phyloP scores from a whole-genome alignment of 2,113 vertebrate genomes.

The Equus przewalskii region DNA sequence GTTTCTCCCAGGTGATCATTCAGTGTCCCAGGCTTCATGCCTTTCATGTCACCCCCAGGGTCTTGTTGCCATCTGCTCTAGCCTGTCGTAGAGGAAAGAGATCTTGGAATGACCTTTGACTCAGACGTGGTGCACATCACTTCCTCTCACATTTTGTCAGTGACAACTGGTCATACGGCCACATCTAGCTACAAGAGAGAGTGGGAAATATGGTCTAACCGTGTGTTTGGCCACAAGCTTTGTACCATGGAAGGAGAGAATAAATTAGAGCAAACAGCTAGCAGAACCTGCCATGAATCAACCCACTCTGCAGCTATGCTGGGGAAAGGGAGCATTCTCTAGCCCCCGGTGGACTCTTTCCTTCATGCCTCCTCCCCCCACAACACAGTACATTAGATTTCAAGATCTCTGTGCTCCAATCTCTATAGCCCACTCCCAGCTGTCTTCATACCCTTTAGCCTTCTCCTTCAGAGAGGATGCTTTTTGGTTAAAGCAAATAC shows the following conservation, averaged over 20 bases:
- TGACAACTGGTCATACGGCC: background rate
- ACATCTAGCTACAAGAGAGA: background rate
- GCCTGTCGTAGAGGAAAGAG: background rate
- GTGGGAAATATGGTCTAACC: background rate
- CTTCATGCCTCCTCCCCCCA: too few species aligned
- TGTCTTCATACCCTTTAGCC: background rate
- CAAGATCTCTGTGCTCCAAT: background rate
- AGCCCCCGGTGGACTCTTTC: background rate
- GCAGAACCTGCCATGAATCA: background rate
- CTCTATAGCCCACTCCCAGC: background rate
- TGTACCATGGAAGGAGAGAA: background rate
- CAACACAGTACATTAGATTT: accelerated
- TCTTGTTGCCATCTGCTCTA: background rate
- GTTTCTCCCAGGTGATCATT: background rate
- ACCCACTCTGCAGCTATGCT: background rate
- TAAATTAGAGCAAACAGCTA: background rate
- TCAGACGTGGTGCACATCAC: background rate
- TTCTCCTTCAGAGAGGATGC: background rate
- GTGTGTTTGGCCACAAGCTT: background rate
- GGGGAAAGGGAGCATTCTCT: background rate
- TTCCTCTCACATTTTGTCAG: background rate
- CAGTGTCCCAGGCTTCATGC: background rate
- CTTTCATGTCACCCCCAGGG: background rate
- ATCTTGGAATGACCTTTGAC: background rate
- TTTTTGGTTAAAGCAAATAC: background rate